These are phyloP conservation scores for Mus pahari DNA, from an alignment of 2,113 vertebrate genomes.

Conservation along the genomic window DNA sequence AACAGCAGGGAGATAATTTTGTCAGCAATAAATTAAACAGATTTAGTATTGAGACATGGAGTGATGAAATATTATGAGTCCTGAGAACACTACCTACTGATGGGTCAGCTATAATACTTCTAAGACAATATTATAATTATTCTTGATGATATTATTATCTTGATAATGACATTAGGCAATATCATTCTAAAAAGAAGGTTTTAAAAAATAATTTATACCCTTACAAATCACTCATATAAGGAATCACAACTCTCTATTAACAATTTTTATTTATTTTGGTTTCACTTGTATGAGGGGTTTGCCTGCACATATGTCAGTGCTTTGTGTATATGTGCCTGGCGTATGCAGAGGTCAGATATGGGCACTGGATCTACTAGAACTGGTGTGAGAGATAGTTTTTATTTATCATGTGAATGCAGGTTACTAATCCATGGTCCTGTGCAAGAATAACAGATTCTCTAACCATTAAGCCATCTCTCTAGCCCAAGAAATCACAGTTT, in stretches of 20 bases:
- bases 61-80: not conserved
- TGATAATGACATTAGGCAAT: not conserved
- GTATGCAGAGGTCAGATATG: not conserved
- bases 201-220: not conserved
- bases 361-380: not conserved
- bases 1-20: not conserved
- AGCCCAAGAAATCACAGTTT: not conserved
- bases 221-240: not conserved
- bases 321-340: not conserved
- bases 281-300: not conserved
- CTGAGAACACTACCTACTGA: not conserved
- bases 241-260: not conserved
- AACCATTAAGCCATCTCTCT: not conserved
- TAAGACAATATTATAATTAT: not conserved
- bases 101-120: not conserved
- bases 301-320: not conserved
- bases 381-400: not conserved
- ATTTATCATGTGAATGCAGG: not conserved
- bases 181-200: not conserved
- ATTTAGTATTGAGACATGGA: not conserved
- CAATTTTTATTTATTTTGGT: not conserved
- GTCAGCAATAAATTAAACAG: not conserved
- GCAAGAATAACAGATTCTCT: not conserved
- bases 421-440: not conserved
- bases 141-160: not conserved